Evolutionary conservation across 1,140 invertebrate genomes (phyloP).

Genomic region (Heliconius congener): DNA sequence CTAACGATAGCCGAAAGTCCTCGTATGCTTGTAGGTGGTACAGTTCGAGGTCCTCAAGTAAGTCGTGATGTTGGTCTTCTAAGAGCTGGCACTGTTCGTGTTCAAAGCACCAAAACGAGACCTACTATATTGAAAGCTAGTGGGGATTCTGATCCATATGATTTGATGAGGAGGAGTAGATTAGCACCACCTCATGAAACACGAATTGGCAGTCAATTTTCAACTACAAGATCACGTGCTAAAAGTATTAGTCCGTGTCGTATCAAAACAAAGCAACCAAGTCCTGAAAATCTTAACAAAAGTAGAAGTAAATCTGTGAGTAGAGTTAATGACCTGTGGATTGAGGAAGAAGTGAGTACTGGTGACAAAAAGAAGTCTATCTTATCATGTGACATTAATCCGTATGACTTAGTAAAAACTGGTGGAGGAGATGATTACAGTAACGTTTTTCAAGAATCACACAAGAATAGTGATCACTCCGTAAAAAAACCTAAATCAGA

Average conservation of each 20-base stretch:
- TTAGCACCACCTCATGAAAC: slow-evolving; percentile 84
- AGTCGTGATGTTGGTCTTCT: slow-evolving; percentile 71
- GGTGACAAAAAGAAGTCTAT: slow-evolving; percentile 86
- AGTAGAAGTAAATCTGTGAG: slow-evolving; percentile 79
- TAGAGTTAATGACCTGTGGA: slow-evolving; percentile 74
- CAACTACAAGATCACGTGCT: slow-evolving; percentile 80
- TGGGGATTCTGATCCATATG: slow-evolving; percentile 87
- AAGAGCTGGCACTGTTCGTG: slow-evolving; percentile 83
- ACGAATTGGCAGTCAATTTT: slow-evolving; percentile 79
- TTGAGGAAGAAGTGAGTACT: slow-evolving; percentile 76
- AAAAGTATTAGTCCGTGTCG: slow-evolving; percentile 84
- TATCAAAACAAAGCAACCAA: slow-evolving; percentile 73
- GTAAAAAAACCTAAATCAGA: slow-evolving; percentile 64
- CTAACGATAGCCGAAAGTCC: slow-evolving; percentile 81
- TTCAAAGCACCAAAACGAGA: slow-evolving; percentile 82
- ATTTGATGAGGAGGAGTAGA: slow-evolving; percentile 89
- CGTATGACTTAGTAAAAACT: slow-evolving; percentile 88
- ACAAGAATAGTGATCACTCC: slow-evolving; percentile 51
- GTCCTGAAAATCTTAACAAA: slow-evolving; percentile 69
- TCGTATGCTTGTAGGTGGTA: slow-evolving; percentile 82
- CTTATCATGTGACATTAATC: slow-evolving; percentile 91
- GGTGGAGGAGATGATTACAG: slow-evolving; percentile 65
- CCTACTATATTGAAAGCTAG: slow-evolving; percentile 83
- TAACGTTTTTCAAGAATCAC: slow-evolving; percentile 65
- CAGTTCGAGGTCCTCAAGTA: slow-evolving; percentile 80